Base-by-base conservation (phyloP, 2,113 vertebrate genomes). In the Grantiella picta region DNA sequence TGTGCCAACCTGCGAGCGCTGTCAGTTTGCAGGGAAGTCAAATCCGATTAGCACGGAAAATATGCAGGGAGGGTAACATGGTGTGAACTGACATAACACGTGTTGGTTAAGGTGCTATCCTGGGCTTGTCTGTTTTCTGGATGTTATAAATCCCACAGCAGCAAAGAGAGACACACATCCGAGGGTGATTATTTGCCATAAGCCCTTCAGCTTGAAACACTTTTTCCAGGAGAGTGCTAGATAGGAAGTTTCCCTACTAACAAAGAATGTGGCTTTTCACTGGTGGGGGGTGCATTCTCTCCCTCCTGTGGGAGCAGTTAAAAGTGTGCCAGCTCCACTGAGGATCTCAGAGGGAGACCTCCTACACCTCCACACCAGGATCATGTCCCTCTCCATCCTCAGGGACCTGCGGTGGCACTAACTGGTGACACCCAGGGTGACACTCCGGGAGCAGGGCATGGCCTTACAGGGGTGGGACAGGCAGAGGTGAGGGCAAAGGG, bases 371-470 rank as follows among this genome's bases (percentile, higher is more conserved):
- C 6, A 10, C 42, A 9, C 3, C 7, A 4, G 29, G 24, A 33
- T 10, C 8, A 0, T 0, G 0, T 5, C 35, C 3, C 1, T 6
- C 23, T 54, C 29, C 75, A 38, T 49, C 14, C 53, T 71, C 6
- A 1, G 19, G 21, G 45, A 9, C 4, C 11, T 0, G 0, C 2
- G 5, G 59, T 0, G 8, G 20, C 3, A 1, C 22, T 0, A 12
- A 47, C 31, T 3, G 1, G 31, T 33, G 6, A 1, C 27, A 16
- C 44, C 36, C 12, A 1, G 2, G 12, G 27, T 1, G 1, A 14
- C 8, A 28, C 18, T 1, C 3, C 3, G 4, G 38, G 75, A 42
- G 64, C 73, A 29, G 40, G 64, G 21, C 10, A 36, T 0, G 21
- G 59, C 35, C 68, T 40, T 7, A 0, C 21, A 2, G 57, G 7